Evolutionary conservation across 2,113 vertebrate species (phyloP), one percentile per base, ranked within the genome.

Genomic region (Pachypanchax playfairii): DNA sequence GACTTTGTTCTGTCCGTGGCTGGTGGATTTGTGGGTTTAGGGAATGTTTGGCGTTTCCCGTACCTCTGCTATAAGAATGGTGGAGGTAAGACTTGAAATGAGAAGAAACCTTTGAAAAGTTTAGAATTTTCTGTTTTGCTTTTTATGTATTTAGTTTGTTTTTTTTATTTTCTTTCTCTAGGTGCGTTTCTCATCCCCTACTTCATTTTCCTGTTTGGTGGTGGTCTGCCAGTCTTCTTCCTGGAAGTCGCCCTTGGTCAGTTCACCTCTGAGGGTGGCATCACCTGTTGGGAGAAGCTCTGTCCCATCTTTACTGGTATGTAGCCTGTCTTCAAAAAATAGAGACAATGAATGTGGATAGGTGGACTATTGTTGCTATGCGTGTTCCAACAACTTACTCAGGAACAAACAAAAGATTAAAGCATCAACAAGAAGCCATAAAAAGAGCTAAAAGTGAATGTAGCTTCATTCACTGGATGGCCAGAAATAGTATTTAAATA

Each of bases 31-130:
- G 97, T 99, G 17, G 97, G 97, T 51, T 94, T 99, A 77, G 97
- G 97, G 85, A 99, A 98, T 0, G 96, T 99, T 57, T 99, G 97
- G 97, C 94, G 97, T 33, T 99, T 99, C 83, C 97, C 97, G 3
- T 98, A 98, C 92, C 97, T 99, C 94, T 99, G 97, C 95, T 99
- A 99, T 71, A 99, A 99, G 74, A 99, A 99, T 11, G 97, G 97
- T 79, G 97, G 97, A 95, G 97, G 97, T 97, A 44, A 93, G 93
- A 18, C 41, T 0, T 46, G 1, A 2, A 10, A 7, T 22, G 12
- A 8, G 7, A 3, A n/a, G 6, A 31, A 18, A 38, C 15, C 5
- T 35, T 12, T 21, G 4, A 1, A 26, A 14, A 4, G 10, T 17
- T 11, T 22, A 26, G 5, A 7, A 7, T 15, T 11, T 24, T 13